phyloP scores from a whole-genome alignment of 2,797 vertebrate genomes.

The Chromobotia macracanthus region DNA sequence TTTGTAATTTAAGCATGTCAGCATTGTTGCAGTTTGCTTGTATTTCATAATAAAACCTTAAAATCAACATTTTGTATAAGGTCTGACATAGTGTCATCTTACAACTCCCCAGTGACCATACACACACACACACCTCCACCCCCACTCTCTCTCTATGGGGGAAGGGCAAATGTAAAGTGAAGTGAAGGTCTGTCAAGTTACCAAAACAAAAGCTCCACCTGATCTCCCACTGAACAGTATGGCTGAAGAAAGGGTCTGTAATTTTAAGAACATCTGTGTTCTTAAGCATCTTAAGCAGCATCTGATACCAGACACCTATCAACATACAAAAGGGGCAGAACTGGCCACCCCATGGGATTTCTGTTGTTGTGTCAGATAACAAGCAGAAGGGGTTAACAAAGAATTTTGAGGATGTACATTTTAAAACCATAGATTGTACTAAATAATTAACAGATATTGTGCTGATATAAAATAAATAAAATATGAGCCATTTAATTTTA shows the following conservation, averaged over 20 bases:
- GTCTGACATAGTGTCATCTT: constrained; percentile 57
- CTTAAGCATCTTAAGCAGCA: constrained; percentile 69
- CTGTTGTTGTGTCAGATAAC: constrained; percentile 18
- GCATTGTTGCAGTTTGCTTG: constrained; percentile 44
- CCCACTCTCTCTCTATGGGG: background rate
- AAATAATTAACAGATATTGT: no score
- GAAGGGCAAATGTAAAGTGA: constrained; percentile 20
- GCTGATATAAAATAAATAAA: background rate
- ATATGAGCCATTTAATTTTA: no score
- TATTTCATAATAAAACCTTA: constrained; percentile 61
- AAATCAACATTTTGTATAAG: constrained; percentile 56
- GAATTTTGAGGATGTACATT: constrained; percentile 1
- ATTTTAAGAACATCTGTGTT: constrained; percentile 80
- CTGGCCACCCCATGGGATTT: constrained; percentile 32
- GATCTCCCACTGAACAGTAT: constrained; percentile 65
- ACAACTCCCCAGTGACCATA: constrained; percentile 27
- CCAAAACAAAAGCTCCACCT: constrained; percentile 75
- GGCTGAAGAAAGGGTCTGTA: constrained; percentile 65
- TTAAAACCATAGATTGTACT: background rate
- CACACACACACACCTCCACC: background rate
- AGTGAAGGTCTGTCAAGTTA: constrained; percentile 54
- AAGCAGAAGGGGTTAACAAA: constrained; percentile 23
- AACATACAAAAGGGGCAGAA: constrained; percentile 43
- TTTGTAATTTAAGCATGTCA: constrained; percentile 15
- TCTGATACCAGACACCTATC: constrained; percentile 54